Evolutionary conservation across 1,140 invertebrate species (phyloP).

Genomic region (Ostrea edulis): DNA sequence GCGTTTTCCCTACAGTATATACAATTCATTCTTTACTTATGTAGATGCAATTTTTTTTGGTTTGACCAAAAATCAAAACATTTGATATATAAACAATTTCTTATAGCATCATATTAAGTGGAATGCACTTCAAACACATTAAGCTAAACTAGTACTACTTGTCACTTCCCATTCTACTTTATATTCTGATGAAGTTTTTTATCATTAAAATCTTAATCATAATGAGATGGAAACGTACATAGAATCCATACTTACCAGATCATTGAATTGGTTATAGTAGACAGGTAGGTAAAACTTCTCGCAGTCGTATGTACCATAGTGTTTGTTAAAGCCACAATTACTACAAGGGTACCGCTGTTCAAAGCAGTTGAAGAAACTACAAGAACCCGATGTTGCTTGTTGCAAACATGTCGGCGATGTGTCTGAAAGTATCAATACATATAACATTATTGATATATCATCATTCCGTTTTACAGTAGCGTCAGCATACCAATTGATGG

Average conservation of each 20-base stretch:
- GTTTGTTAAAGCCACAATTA: constrained; percentile 47
- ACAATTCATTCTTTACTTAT: not conserved
- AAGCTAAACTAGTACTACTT: not conserved
- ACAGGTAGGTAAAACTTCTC: constrained; percentile 46
- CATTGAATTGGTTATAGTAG: constrained; percentile 39
- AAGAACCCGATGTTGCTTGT: constrained; percentile 28
- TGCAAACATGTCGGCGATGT: constrained; percentile 33
- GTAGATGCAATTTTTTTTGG: too few relatives aligned
- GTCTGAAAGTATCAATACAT: constrained; percentile 21
- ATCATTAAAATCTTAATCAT: too few relatives aligned
- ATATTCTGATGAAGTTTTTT: too few relatives aligned
- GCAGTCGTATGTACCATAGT: constrained; percentile 46
- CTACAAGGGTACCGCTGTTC: constrained; percentile 47
- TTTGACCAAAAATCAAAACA: too few relatives aligned
- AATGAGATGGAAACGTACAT: too few relatives aligned
- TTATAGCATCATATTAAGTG: not conserved
- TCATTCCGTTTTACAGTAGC: too few relatives aligned
- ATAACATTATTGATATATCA: not conserved
- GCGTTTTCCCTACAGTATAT: constrained; percentile 25
- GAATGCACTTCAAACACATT: not conserved
- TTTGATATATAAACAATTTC: too few relatives aligned
- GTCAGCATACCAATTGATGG: too few relatives aligned
- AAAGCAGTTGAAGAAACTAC: constrained; percentile 50
- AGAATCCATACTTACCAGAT: not conserved
- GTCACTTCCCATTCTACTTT: not conserved